Conservation (phyloP, 2,797 vertebrate species). For the Uromys caudimaculatus region DNA sequence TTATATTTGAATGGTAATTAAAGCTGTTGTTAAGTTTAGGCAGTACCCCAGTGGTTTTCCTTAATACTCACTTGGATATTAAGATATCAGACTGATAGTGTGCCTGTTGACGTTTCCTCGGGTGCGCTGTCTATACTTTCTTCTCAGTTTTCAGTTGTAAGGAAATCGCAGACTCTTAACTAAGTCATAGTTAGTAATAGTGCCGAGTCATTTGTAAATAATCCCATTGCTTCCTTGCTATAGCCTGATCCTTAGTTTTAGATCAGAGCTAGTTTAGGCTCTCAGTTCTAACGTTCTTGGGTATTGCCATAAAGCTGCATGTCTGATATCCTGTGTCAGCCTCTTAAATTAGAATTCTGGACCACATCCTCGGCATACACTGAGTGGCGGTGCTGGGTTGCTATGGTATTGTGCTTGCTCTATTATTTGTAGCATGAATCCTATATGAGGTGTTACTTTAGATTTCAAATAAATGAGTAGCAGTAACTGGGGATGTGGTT, state of each 20-base stretch:
- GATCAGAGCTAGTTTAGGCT: conserved; percentile 74
- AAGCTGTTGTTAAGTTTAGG: conserved; percentile 24
- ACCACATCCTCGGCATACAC: conserved; percentile 84
- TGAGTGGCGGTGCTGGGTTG: conserved; percentile 87
- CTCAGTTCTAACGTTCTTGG: conserved; percentile 76
- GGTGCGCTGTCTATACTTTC: neutral
- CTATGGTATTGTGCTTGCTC: conserved; percentile 86
- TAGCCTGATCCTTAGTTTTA: conserved; percentile 60
- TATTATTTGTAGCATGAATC: conserved; percentile 81
- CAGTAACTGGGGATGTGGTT: conserved; percentile 50
- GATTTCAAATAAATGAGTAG: conserved; percentile 77
- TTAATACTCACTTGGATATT: neutral
- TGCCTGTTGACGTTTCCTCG: conserved; percentile 36
- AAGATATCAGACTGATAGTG: conserved; percentile 27
- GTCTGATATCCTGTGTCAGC: conserved; percentile 79
- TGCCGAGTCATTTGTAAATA: conserved; percentile 72
- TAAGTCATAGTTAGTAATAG: conserved; percentile 65
- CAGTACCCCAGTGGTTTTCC: conserved; percentile 23
- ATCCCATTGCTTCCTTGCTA: conserved; percentile 71
- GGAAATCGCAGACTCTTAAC: conserved; percentile 53
- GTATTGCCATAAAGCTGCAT: conserved; percentile 73
- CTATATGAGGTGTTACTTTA: conserved; percentile 81
- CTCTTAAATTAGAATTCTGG: conserved; percentile 86
- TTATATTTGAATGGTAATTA: conserved; percentile 47
- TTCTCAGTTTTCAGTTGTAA: conserved; percentile 64